A percentile compares a stretch with the other conserved stretches of the same genome.
phyloP scores from a whole-genome alignment of 2,888 invertebrate genomes.

The Thymelicus sylvestris region DNA sequence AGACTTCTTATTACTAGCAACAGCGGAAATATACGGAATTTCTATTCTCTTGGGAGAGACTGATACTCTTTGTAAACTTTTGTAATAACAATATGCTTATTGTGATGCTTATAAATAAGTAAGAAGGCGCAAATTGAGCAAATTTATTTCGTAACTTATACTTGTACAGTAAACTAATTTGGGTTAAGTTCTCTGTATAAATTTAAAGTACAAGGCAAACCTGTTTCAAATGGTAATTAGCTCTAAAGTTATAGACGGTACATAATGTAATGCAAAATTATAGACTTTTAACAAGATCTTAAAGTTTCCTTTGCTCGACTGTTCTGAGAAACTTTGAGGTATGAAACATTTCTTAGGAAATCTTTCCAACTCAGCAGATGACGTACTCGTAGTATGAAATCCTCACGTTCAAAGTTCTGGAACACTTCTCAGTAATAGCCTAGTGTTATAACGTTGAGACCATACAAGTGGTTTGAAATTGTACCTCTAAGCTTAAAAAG shows the following conservation, averaged over 20 bases:
- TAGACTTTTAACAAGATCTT: constrained; percentile 23
- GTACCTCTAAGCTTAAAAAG: too few species aligned
- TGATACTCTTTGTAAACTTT: too few species aligned
- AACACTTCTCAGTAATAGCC: neutral
- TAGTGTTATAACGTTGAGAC: too few species aligned
- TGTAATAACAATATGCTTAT: too few species aligned
- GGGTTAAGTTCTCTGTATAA: neutral
- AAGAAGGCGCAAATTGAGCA: neutral
- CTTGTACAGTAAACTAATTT: neutral
- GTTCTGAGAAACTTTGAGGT: constrained; percentile 23
- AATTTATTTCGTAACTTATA: neutral
- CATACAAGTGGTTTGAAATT: too few species aligned
- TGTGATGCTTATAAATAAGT: too few species aligned
- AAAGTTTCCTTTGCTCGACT: constrained; percentile 12
- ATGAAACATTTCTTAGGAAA: constrained; percentile 18
- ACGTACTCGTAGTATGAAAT: neutral
- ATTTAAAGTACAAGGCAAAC: constrained; percentile 11
- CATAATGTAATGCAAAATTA: constrained; percentile 22
- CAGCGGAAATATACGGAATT: too few species aligned
- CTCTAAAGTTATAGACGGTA: constrained; percentile 17
- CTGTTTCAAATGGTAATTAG: constrained; percentile 14
- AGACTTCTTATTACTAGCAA: neutral
- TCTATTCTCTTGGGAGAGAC: too few species aligned
- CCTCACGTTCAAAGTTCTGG: neutral
- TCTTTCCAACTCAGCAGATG: constrained; percentile 1